Conservation (phyloP, 1,140 invertebrate genomes). For the Cotesia glomerata region DNA sequence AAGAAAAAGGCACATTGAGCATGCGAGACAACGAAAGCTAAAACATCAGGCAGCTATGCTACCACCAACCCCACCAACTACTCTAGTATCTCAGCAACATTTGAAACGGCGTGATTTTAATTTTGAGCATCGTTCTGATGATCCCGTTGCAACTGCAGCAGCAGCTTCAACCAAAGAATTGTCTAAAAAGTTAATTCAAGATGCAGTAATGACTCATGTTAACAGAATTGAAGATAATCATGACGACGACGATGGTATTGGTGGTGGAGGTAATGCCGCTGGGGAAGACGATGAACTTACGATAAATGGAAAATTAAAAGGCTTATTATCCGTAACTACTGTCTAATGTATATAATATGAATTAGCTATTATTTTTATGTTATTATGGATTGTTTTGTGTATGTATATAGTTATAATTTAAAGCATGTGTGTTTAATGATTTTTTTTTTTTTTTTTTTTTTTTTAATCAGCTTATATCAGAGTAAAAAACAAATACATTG, state of each 20-base stretch:
- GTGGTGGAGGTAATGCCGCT: too few species aligned
- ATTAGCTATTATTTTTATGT: not conserved
- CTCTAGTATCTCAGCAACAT: slow-evolving; percentile 51
- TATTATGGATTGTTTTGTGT: not conserved
- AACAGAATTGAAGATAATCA: slow-evolving; percentile 55
- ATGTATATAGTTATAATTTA: not conserved
- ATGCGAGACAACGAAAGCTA: slow-evolving; percentile 71
- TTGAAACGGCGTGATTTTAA: not conserved
- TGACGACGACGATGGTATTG: slow-evolving; percentile 18
- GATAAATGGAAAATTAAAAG: slow-evolving; percentile 61
- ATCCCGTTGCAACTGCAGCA: slow-evolving; percentile 57
- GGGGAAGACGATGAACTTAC: too few species aligned
- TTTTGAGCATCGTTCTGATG: slow-evolving; percentile 15
- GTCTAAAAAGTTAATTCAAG: slow-evolving; percentile 45
- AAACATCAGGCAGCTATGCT: slow-evolving; percentile 59
- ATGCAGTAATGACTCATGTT: slow-evolving; percentile 59
- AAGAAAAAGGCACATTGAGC: slow-evolving; percentile 76
- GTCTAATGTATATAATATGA: slow-evolving; percentile 50
- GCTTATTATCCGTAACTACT: slow-evolving; percentile 64
- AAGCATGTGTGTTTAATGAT: too few species aligned
- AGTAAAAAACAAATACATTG: too few species aligned
- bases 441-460: too few species aligned
- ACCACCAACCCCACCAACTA: slow-evolving; percentile 39
- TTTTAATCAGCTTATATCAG: too few species aligned
- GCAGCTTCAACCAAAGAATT: slow-evolving; percentile 41